Conservation (phyloP, 1,140 invertebrate species). For the Drosophila ohnishii region DNA sequence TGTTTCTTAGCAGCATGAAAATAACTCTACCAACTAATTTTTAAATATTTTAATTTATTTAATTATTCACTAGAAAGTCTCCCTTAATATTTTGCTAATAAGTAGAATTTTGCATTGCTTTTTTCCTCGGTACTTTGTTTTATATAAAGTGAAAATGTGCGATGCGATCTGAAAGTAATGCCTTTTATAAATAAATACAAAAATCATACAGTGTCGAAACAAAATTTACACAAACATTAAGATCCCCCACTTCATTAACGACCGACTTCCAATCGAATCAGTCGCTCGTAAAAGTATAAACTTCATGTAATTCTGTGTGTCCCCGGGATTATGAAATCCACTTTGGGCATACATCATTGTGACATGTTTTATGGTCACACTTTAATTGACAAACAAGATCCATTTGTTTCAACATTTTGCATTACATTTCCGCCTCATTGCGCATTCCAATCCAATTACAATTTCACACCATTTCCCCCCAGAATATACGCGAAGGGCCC, state of each 20-base stretch:
- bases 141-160: no score
- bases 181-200: background rate
- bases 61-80: no score
- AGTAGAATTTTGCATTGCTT: no score
- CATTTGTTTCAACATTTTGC: constrained; percentile 61
- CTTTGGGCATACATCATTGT: constrained; percentile 44
- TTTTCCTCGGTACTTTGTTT: no score
- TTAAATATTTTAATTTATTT: no score
- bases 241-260: constrained; percentile 25
- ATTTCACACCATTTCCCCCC: constrained; percentile 55
- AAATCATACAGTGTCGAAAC: constrained; percentile 5
- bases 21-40: no score
- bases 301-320: constrained; percentile 22
- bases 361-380: constrained; percentile 58
- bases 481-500: constrained; percentile 25
- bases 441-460: constrained; percentile 75
- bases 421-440: constrained; percentile 66
- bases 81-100: no score
- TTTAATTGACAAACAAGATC: constrained; percentile 58
- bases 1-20: no score
- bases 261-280: constrained; percentile 24
- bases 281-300: constrained; percentile 36
- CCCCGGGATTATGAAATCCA: constrained; percentile 41
- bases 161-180: no score
- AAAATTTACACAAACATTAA: background rate